Base-by-base conservation (phyloP, 2,797 vertebrate genomes). In the Orientallactaga sibirica region DNA sequence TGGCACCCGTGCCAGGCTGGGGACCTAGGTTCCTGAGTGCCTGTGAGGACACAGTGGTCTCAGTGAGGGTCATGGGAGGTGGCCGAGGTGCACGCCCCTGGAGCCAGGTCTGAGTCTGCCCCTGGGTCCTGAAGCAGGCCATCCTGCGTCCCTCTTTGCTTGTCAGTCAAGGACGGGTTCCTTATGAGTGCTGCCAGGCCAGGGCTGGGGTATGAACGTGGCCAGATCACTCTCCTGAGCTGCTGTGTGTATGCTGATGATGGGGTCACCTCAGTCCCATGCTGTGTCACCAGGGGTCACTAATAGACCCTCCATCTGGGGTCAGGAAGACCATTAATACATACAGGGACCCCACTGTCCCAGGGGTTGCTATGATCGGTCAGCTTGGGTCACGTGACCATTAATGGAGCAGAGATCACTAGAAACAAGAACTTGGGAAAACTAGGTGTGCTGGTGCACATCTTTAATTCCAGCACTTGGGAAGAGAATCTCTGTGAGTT, bases 1-100 rank as follows among this genome's bases (percentile, higher is more conserved):
- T 43, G 14, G 67, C 1, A 0, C 9, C 43, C 0, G 0, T 25
- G 7, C 0, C 7, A 0, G 43, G 27, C 18, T 81, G 43, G 62
- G 55, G 25, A 19, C 4, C 58, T 1, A 25, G 66, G 70, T 86
- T 41, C 14, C 29, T 8, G 14, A n/a, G 48, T 29, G 25, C 80
- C 77, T 73, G 68, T 62, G 79, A 77, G 81, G 78, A 73, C 41
- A 4, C 4, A 20, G 83, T 68, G 27, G 77, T 14, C 19, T 25
- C 61, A 48, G 8, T 37, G 25, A 27, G 91, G 16, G 25, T 90
- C 33, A 2, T 14, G 0, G 3, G 22, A 90, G 12, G 14, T 43
- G 0, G 0, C 7, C 33, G 7, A 25, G 48, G 25, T 82, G 33
- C 58, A 0, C 0, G 20, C 66, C 27, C 37, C 7, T 5, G 37